Percentiles rank a stretch among this genome's conserved stretches.
Conservation (phyloP, 2,888 invertebrate genomes). For the Parelbella ahira region DNA sequence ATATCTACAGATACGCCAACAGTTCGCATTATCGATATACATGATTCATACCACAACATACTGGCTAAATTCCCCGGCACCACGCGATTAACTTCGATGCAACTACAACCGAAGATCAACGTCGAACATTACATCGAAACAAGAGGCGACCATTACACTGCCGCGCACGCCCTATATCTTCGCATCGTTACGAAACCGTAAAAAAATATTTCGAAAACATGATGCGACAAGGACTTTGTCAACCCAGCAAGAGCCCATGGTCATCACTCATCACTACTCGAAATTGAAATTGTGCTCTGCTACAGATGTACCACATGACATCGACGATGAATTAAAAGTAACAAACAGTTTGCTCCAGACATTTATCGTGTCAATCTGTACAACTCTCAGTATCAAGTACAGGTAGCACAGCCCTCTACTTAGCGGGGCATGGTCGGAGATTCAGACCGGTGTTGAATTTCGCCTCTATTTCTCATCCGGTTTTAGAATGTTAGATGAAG, state of each 20-base stretch:
- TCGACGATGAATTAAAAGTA: too few species aligned
- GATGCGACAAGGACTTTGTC: conserved; percentile 11
- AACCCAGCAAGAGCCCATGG: conserved; percentile 23
- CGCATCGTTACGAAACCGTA: conserved; percentile 1
- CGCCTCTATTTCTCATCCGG: too few species aligned
- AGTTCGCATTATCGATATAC: conserved; percentile 4
- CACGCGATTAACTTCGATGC: conserved; percentile 1
- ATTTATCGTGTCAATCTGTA: too few species aligned
- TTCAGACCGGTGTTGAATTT: too few species aligned
- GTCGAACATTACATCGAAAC: conserved; percentile 13
- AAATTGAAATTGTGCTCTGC: too few species aligned
- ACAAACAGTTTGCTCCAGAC: too few species aligned
- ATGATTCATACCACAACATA: conserved; percentile 1
- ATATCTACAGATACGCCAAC: conserved; percentile 1
- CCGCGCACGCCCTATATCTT: conserved; percentile 8
- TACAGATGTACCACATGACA: too few species aligned
- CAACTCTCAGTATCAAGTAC: too few species aligned
- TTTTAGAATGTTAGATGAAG: too few species aligned
- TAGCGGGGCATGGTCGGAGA: too few species aligned
- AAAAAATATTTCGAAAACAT: conserved; percentile 5
- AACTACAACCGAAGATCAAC: conserved; percentile 2
- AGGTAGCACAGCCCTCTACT: too few species aligned
- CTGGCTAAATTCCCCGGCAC: conserved; percentile 1
- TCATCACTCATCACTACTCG: too few species aligned
- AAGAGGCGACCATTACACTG: conserved; percentile 6